Percentiles rank a stretch among this genome's conserved stretches.
Evolutionary conservation across 2,888 invertebrate genomes (phyloP).

Genomic region (Arge pagana): DNA sequence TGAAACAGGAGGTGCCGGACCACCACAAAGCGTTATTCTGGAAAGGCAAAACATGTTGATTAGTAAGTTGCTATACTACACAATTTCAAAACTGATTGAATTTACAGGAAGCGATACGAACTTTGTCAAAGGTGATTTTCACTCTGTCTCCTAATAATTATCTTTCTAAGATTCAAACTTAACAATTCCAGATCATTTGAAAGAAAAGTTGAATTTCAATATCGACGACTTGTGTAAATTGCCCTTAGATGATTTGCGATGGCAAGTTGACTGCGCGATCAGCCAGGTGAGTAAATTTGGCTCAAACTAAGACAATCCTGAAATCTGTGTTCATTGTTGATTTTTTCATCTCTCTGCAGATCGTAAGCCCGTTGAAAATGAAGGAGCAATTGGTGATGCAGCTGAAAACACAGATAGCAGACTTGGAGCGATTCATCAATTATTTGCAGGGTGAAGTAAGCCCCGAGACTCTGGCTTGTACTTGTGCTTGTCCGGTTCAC

Average conservation of each 20-base stretch:
- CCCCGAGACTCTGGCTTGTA: conserved; percentile 60
- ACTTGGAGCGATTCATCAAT: conserved; percentile 95
- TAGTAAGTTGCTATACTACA: conserved; percentile 50
- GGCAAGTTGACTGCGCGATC: conserved; percentile 88
- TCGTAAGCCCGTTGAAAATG: conserved; percentile 92
- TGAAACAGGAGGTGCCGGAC: conserved; percentile 80
- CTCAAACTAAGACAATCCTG: background rate
- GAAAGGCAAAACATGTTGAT: conserved; percentile 90
- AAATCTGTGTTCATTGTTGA: background rate
- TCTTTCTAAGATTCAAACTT: too few species aligned
- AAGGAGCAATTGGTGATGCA: conserved; percentile 96
- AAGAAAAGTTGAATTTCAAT: conserved; percentile 82
- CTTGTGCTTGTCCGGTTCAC: conserved; percentile 59
- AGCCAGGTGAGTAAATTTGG: conserved; percentile 65
- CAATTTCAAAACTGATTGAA: background rate
- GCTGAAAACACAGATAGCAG: conserved; percentile 94
- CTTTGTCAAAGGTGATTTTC: too few species aligned
- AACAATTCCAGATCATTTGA: conserved; percentile 70
- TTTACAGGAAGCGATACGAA: too few species aligned
- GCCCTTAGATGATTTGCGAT: conserved; percentile 80
- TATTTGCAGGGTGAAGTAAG: conserved; percentile 82
- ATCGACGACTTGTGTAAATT: conserved; percentile 78
- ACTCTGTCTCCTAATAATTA: too few species aligned
- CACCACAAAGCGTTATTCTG: conserved; percentile 77
- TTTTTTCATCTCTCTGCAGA: conserved; percentile 56